Evolutionary conservation across 2,888 invertebrate genomes (phyloP).

Genomic region (Biston betularia): DNA sequence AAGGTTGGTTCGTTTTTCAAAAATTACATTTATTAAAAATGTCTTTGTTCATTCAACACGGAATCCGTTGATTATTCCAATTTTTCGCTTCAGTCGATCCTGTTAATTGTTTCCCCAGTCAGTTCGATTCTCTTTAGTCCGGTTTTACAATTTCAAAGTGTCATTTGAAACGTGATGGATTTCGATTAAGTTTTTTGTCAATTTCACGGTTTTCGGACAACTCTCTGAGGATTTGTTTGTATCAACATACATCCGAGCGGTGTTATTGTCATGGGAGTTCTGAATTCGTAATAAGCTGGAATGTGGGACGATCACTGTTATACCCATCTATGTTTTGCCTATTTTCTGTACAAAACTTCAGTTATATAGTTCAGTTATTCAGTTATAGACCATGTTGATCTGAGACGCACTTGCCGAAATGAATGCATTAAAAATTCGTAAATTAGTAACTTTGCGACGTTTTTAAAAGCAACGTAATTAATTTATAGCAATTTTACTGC

Average conservation of each 20-base stretch:
- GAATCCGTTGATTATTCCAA: slow-evolving; percentile 75
- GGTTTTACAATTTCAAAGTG: slow-evolving; percentile 83
- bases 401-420: too few relatives aligned
- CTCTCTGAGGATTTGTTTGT: slow-evolving; percentile 71
- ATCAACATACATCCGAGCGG: slow-evolving; percentile 54
- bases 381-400: too few relatives aligned
- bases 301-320: background rate
- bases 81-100: slow-evolving; percentile 72
- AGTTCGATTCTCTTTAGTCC: slow-evolving; percentile 77
- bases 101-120: slow-evolving; percentile 81
- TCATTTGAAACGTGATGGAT: slow-evolving; percentile 85
- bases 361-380: too few relatives aligned
- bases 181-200: slow-evolving; percentile 80
- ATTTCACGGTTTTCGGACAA: slow-evolving; percentile 78
- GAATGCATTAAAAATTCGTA: too few relatives aligned
- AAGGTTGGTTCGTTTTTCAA: slow-evolving; percentile 54
- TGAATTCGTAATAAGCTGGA: background rate
- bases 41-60: slow-evolving; percentile 52
- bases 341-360: too few relatives aligned
- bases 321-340: background rate
- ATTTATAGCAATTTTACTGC: background rate
- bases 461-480: background rate
- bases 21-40: slow-evolving; percentile 74
- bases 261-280: slow-evolving; percentile 16
- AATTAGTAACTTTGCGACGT: too few relatives aligned